Evolutionary conservation across 2,888 invertebrate species (phyloP), one percentile per base, ranked within the genome.

Genomic region (Torymus tubicola): DNA sequence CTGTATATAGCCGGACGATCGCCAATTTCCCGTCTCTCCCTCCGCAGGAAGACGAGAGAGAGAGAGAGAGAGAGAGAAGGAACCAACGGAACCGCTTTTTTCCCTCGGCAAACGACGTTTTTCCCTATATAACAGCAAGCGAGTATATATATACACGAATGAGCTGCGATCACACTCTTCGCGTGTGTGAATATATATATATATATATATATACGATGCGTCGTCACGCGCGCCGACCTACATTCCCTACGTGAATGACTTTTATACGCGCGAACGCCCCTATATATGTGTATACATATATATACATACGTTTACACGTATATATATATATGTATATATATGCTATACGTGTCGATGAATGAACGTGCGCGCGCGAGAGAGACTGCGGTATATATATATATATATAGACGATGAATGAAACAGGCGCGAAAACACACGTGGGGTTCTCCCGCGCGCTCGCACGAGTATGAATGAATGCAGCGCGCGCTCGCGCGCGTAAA

Each of bases 191-290:
- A n/a, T n/a, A n/a, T n/a, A n/a, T n/a, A n/a, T n/a, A n/a, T n/a
- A n/a, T n/a, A n/a, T n/a, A n/a, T n/a, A n/a, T n/a, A n/a, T n/a
- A n/a, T n/a, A n/a, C n/a, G n/a, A 57, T 70, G 57, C 77, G 70
- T 77, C 77, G 70, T 67, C 73, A 69, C 69, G 69, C 83, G 77
- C 83, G 77, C 83, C 86, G 86, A 86, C 86, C 87, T 85, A 86
- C 84, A 86, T 87, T 85, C 84, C 78, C 61, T 78, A 76, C 82
- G 83, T 82, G 85, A 86, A 85, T 85, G 86, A 85, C 85, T 85
- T 85, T 86, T 85, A 84, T 83, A 58, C 83, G 83, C 82, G 80
- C 82, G 80, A 57, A 58, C 11, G 70, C 65, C 71, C 75, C 76
- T 69, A 31, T 31, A 31, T n/a, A n/a, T n/a, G n/a, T n/a, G n/a